Percentiles rank a stretch among this genome's conserved stretches.
Conservation (phyloP, 2,888 invertebrate species). For the Orchestes rusci region DNA sequence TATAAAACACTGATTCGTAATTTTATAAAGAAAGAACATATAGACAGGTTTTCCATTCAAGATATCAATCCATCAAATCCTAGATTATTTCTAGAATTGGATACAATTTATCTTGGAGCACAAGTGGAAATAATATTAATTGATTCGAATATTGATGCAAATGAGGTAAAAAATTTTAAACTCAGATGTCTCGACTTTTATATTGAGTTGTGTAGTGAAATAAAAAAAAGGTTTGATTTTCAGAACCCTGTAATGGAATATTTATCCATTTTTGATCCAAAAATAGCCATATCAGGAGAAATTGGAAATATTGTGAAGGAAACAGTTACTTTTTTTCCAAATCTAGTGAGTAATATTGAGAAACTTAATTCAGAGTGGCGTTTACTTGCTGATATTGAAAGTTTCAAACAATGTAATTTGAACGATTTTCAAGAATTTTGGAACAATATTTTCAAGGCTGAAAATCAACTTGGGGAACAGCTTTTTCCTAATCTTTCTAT, state of each 20-base stretch:
- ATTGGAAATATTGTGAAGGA: constrained; percentile 4
- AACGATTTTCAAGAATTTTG: constrained; percentile 5
- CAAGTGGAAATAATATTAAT: constrained; percentile 1
- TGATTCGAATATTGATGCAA: constrained; percentile 8
- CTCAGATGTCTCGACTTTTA: constrained; percentile 17
- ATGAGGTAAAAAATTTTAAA: constrained; percentile 8
- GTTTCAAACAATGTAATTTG: too few species aligned
- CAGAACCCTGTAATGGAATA: constrained; percentile 5
- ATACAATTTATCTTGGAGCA: constrained; percentile 19
- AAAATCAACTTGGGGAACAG: constrained; percentile 3
- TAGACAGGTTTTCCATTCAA: constrained; percentile 3
- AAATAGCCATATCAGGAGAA: constrained; percentile 3
- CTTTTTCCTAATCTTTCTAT: constrained; percentile 2
- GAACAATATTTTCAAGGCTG: constrained; percentile 1
- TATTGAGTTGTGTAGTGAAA: constrained; percentile 17
- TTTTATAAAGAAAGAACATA: constrained; percentile 12
- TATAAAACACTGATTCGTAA: constrained; percentile 13
- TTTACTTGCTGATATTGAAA: constrained; percentile 1
- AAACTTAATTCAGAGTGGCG: constrained; percentile 11
- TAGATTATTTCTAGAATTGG: constrained; percentile 10
- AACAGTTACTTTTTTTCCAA: constrained; percentile 6
- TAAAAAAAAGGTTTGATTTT: constrained; percentile 7
- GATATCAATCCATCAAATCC: constrained; percentile 18
- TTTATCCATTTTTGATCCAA: constrained; percentile 6
- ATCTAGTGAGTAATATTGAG: constrained; percentile 1